phyloP scores from a whole-genome alignment of 1,140 invertebrate genomes.

The Chlorops oryzae region DNA sequence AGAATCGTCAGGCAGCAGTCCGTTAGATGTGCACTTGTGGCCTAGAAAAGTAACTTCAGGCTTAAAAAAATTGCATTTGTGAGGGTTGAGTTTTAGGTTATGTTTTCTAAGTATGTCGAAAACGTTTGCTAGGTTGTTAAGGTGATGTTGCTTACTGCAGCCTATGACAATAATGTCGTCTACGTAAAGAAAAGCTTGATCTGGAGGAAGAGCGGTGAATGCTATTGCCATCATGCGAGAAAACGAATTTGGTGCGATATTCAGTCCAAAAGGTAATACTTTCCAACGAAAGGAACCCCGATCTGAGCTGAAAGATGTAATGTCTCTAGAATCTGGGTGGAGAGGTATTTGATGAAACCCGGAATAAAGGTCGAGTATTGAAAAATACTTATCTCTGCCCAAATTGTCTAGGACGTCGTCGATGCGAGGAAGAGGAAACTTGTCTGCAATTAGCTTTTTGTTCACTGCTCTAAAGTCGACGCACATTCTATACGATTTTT shows the following conservation, averaged over 20 bases:
- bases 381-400: no score
- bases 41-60: no score
- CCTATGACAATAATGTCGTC: slow-evolving; percentile 2
- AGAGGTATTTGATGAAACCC: no score
- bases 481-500: slow-evolving; percentile 7
- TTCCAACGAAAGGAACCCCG: neutral
- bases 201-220: slow-evolving; percentile 1
- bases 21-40: no score
- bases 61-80: neutral
- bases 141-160: slow-evolving; percentile 1
- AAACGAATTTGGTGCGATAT: slow-evolving; percentile 1
- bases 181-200: no score
- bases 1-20: no score
- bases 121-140: slow-evolving; percentile 5
- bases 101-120: slow-evolving; percentile 3
- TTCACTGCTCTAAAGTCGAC: slow-evolving; percentile 13
- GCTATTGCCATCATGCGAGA: slow-evolving; percentile 7
- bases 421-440: slow-evolving; percentile 49
- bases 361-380: no score
- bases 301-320: no score
- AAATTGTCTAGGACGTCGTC: slow-evolving; percentile 35
- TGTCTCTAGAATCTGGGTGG: no score
- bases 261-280: neutral
- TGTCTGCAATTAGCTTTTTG: slow-evolving; percentile 21
- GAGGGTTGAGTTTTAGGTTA: slow-evolving; percentile 1